Percentiles rank a stretch among this genome's conserved stretches.
Conservation (phyloP, 2,113 vertebrate genomes). For the Macroglossus sobrinus region DNA sequence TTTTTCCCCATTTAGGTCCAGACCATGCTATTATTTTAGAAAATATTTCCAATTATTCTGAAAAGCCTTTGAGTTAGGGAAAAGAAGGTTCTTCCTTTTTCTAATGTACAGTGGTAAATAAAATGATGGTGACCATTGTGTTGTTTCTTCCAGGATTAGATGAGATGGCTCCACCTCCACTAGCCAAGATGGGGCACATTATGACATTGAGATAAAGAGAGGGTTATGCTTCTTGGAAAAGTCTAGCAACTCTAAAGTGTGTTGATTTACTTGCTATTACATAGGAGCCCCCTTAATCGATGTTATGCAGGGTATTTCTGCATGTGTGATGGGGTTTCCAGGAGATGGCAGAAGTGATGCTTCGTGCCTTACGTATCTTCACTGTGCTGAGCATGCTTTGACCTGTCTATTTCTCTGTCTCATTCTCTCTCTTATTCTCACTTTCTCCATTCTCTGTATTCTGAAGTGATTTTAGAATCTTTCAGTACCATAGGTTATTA, state of each 20-base stretch:
- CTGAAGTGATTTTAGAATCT: conserved; percentile 32
- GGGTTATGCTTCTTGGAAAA: not conserved
- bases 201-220: rapidly evolving
- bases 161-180: not conserved
- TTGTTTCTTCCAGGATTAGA: not conserved
- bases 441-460: not conserved
- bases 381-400: not conserved
- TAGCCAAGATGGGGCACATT: rapidly evolving
- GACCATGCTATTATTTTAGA: not conserved
- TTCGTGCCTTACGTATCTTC: not conserved
- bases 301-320: not conserved
- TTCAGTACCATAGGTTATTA: conserved; percentile 10
- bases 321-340: not conserved
- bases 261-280: not conserved
- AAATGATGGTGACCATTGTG: rapidly evolving
- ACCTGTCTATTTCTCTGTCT: not conserved
- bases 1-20: not conserved
- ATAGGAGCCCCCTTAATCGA: not conserved
- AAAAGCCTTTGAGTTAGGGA: not conserved
- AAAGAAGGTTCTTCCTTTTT: not conserved
- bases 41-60: not conserved
- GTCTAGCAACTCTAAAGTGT: not conserved
- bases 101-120: not conserved
- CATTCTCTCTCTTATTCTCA: not conserved
- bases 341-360: not conserved